Percentiles rank a stretch among this genome's conserved stretches.
Conservation (phyloP, 2,888 invertebrate species). For the Cepaea hortensis region DNA sequence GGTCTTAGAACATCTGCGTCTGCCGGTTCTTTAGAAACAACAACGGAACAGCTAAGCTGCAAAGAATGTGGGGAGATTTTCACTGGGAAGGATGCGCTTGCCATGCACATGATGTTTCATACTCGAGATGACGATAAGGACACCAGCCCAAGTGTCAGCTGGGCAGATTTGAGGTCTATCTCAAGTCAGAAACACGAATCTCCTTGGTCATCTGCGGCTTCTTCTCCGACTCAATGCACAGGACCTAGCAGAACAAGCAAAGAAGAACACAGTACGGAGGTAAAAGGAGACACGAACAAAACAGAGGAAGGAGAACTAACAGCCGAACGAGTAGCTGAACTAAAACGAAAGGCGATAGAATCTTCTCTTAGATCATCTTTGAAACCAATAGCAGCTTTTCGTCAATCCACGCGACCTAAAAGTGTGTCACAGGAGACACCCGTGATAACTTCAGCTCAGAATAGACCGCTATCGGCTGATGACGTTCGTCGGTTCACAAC, state of each 20-base stretch:
- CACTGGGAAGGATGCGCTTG: slow-evolving; percentile 69
- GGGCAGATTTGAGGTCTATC: not conserved
- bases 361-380: slow-evolving; percentile 40
- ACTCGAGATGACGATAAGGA: slow-evolving; percentile 49
- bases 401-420: slow-evolving; percentile 20
- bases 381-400: not conserved
- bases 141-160: not conserved
- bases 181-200: not conserved
- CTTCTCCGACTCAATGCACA: slow-evolving; percentile 19
- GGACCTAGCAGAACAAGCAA: not conserved
- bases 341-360: slow-evolving; percentile 44
- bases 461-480: slow-evolving; percentile 49
- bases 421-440: slow-evolving; percentile 36
- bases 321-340: slow-evolving; percentile 43
- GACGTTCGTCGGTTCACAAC: slow-evolving; percentile 33
- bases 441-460: slow-evolving; percentile 17
- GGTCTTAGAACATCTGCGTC: slow-evolving; percentile 25
- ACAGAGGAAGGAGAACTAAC: slow-evolving; percentile 37
- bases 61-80: slow-evolving; percentile 66
- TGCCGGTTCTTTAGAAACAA: slow-evolving; percentile 8
- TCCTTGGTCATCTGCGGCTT: slow-evolving; percentile 4
- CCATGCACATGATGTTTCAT: slow-evolving; percentile 74
- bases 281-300: slow-evolving; percentile 15
- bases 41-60: slow-evolving; percentile 53
- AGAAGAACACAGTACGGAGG: not conserved